Base-by-base conservation (phyloP, 2,888 invertebrate species). In the Saturnia japonica region DNA sequence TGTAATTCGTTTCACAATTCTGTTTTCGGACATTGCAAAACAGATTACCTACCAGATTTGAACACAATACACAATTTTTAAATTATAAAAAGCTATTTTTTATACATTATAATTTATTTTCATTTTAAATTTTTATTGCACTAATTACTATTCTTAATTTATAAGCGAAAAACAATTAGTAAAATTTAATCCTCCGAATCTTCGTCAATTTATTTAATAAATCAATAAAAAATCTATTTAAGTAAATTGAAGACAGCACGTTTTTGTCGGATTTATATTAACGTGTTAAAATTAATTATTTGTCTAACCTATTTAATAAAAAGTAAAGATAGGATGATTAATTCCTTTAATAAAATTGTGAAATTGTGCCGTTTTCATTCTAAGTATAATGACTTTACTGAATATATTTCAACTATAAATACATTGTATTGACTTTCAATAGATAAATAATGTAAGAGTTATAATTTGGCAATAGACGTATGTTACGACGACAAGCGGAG, bases 401-500 rank as follows among this genome's bases (percentile, higher is more conserved):
- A 54, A 54, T 11, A 54, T 47, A 16, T 3, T 3, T 47, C 19
- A 47, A 70, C 51, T 51, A 51, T 57, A 42, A 25, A 43, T 54
- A 12, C 25, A 7, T 67, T 28, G 28, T 42, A 70, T 74, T 51
- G 73, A 72, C 75, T 74, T 75, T 73, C 76, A 75, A 76, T 77
- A 73, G 77, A 76, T 78, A 77, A 78, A 78, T 81, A 78, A 78
- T 79, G 76, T 76, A 75, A 75, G 77, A 75, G 74, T 74, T 74
- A 80, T 80, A 81, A 84, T 83, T 84, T 82, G 84, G 82, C 82
- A 82, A 79, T 82, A 82, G 82, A 82, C 80, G 77, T 80, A 76
- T 79, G 80, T 82, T 81, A 83, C 81, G 78, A 76, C 70, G 69
- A 68, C 60, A 73, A 69, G 62, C 70, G 68, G 69, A 69, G 62